A percentile compares a stretch with the other conserved stretches of the same genome.
Conservation (phyloP, 2,888 invertebrate genomes). For the Tiphia femorata region DNA sequence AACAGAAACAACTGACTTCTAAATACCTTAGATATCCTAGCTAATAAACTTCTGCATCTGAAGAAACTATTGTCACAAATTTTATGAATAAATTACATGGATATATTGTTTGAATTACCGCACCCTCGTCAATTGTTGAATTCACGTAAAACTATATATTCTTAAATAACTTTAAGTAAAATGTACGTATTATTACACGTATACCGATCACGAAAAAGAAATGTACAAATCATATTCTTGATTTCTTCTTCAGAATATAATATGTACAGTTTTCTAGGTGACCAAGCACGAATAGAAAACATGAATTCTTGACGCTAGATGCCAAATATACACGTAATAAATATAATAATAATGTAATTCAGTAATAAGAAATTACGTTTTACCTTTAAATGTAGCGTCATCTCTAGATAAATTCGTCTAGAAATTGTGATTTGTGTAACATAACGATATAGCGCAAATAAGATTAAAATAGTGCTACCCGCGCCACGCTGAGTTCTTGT, state of each 20-base stretch:
- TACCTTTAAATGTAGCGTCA: conserved; percentile 46
- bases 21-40: conserved; percentile 14
- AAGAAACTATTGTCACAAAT: conserved; percentile 31
- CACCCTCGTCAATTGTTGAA: conserved; percentile 24
- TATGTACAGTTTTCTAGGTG: conserved; percentile 20
- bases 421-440: conserved; percentile 62
- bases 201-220: conserved; percentile 33
- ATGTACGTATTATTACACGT: conserved; percentile 44
- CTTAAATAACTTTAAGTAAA: conserved; percentile 60
- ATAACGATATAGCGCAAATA: conserved; percentile 59
- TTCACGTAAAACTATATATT: conserved; percentile 33
- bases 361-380: conserved; percentile 48
- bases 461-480: conserved; percentile 32
- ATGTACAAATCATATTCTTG: conserved; percentile 42
- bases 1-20: conserved; percentile 7
- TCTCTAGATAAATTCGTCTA: conserved; percentile 66
- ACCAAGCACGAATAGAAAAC: conserved; percentile 43
- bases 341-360: conserved; percentile 60
- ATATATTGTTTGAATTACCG: conserved; percentile 19
- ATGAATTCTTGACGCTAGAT: conserved; percentile 49
- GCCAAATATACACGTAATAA: conserved; percentile 65
- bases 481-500: conserved; percentile 34
- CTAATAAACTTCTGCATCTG: conserved; percentile 16
- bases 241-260: conserved; percentile 37
- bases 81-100: conserved; percentile 42